A percentile compares a stretch with the other conserved stretches of the same genome.
Conservation (phyloP, 1,140 invertebrate species). For the Spodoptera frugiperda region DNA sequence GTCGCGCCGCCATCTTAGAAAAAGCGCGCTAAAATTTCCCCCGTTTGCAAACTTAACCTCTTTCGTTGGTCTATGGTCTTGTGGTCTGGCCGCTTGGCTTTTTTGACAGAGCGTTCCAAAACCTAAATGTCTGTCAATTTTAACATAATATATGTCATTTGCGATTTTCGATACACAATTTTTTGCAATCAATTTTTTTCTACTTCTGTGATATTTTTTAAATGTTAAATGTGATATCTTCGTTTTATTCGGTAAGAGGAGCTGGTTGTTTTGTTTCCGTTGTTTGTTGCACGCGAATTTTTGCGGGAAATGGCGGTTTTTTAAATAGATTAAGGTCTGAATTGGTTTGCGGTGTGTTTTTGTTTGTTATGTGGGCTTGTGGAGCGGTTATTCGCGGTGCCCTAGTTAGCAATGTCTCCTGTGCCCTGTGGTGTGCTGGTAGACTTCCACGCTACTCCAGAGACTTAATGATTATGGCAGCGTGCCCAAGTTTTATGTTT, state of each 20-base stretch:
- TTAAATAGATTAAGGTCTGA: not conserved
- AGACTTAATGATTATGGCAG: not conserved
- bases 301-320: conserved; percentile 28
- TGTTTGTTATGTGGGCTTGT: not conserved
- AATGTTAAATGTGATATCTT: conserved; percentile 45
- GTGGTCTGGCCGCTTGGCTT: conserved; percentile 22
- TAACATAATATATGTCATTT: conserved; percentile 40
- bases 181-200: conserved; percentile 42
- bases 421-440: not conserved
- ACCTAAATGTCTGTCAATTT: conserved; percentile 39
- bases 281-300: conserved; percentile 12
- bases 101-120: conserved; percentile 33
- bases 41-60: conserved; percentile 32
- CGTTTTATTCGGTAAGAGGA: conserved; percentile 42
- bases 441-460: not conserved
- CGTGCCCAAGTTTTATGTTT: conserved; percentile 1
- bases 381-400: not conserved
- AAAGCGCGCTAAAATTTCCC: conserved; percentile 48
- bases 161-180: conserved; percentile 41
- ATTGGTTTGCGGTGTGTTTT: conserved; percentile 2
- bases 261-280: conserved; percentile 37
- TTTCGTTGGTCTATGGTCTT: conserved; percentile 30
- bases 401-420: not conserved
- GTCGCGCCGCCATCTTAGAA: conserved; percentile 62
- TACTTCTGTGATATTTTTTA: conserved; percentile 45